Base-by-base conservation (phyloP, 2,113 vertebrate species). In the Antennarius striatus region DNA sequence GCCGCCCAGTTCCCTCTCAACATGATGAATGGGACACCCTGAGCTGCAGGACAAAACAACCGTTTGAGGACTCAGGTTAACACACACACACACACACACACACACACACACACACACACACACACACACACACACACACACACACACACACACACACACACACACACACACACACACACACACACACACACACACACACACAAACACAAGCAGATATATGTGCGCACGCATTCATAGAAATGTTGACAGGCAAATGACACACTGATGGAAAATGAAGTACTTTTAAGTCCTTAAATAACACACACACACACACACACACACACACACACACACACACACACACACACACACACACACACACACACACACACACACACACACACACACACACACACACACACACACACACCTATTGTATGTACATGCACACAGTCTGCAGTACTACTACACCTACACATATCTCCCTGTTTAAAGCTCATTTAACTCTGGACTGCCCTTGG, bases 21-120 rank as follows among this genome's bases (percentile, higher is more conserved):
- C 84, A 91, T 90, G 89, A 91, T 90, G 86, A 91, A 91, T 91
- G 89, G 86, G 83, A 89, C 79, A 76, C 71, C 56, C 75, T 68
- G 71, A 85, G 83, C 83, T 74, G 80, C 73, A 77, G 86, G 86
- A 91, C 85, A 84, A 85, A 87, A 88, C 83, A 73, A 88, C 77
- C 80, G 78, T 79, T 86, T 80, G 81, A 85, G 83, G 73, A 86
- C 81, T 75, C 77, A 73, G 69, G 71, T 58, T 75, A 54, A 48
- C 42, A 56, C 39, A 49, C 60, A 64, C 70, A 50, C 66, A 53
- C 60, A 54, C 56, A 46, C 68, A 46, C 63, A 56, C 57, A 63
- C 58, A 65, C 50, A 45, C 59, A 56, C 54, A 54, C 63, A 66
- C 66, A 66, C 65, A 39, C 49, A 29, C 49, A 49, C n/a, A n/a